These are phyloP conservation scores for Aleiodes leptofemur DNA, from an alignment of 2,888 invertebrate species.

Conservation along the genomic window DNA sequence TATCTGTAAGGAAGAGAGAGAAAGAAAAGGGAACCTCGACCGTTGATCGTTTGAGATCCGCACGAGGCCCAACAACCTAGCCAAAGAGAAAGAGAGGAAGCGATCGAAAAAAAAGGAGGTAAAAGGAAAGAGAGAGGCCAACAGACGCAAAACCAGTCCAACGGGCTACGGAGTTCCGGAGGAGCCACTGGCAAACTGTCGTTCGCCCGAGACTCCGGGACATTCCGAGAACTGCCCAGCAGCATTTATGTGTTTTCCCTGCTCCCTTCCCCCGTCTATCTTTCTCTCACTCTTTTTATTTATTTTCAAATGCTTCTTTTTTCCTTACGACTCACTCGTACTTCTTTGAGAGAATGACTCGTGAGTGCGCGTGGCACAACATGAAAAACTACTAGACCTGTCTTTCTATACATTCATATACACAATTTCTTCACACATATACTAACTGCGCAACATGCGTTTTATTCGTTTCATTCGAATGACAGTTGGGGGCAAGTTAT, in stretches of 20 bases:
- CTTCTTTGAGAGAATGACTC: background rate
- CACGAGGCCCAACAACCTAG: constrained; percentile 35
- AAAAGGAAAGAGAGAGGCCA: constrained; percentile 2
- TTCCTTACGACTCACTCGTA: constrained; percentile 1
- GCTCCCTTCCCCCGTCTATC: background rate
- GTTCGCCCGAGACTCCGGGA: constrained; percentile 68
- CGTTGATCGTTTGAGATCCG: constrained; percentile 51
- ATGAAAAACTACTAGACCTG: background rate
- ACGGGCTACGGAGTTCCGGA: constrained; percentile 31
- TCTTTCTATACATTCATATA: too few relatives aligned
- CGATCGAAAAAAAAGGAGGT: constrained; percentile 4
- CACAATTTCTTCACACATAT: too few relatives aligned
- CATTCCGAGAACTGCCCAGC: constrained; percentile 60
- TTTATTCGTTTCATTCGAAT: constrained; percentile 5
- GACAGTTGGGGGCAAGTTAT: background rate
- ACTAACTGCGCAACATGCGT: background rate
- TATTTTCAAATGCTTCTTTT: background rate
- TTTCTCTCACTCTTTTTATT: constrained; percentile 37
- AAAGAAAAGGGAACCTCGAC: constrained; percentile 47
- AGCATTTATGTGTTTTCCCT: constrained; percentile 29
- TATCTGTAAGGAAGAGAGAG: constrained; percentile 8
- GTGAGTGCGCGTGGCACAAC: constrained; percentile 12
- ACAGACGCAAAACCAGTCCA: constrained; percentile 27
- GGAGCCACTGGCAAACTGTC: constrained; percentile 58
- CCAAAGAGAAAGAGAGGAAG: constrained; percentile 23